Percentiles rank a stretch among this genome's conserved stretches.
phyloP scores from a whole-genome alignment of 2,888 invertebrate species.

The Mimachlamys varia region DNA sequence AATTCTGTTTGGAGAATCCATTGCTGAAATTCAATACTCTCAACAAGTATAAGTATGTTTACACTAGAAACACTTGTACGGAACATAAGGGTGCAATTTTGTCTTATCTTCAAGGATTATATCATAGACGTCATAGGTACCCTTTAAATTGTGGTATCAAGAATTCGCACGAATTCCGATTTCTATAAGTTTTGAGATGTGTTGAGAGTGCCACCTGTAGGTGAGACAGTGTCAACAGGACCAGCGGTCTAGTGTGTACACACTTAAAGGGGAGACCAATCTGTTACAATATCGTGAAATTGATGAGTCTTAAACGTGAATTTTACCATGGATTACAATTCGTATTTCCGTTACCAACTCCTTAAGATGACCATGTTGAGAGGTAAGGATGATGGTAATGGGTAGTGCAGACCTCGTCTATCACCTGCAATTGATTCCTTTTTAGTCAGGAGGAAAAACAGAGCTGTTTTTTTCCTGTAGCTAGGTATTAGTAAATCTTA shows the following conservation, averaged over 20 bases:
- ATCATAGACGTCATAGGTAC: neutral
- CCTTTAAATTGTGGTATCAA: neutral
- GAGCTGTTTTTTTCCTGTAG: neutral
- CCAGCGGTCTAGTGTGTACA: neutral
- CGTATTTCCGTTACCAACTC: conserved; percentile 3
- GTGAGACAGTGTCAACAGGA: neutral
- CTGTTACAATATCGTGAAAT: neutral
- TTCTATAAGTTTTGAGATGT: neutral
- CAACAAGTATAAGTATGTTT: neutral
- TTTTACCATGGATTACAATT: conserved; percentile 26
- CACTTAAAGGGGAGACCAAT: neutral
- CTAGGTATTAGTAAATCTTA: neutral
- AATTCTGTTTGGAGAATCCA: neutral
- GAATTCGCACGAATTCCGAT: neutral
- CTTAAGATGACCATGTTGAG: conserved; percentile 14
- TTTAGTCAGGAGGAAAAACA: neutral
- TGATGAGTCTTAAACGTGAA: neutral
- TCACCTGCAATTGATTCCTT: neutral
- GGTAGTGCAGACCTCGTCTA: neutral
- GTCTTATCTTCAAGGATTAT: neutral
- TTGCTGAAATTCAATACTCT: neutral
- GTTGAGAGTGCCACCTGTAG: neutral
- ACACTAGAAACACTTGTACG: neutral
- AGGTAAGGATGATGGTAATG: neutral
- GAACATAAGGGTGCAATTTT: neutral